Conservation (phyloP, 2,888 invertebrate genomes). For the Aromia moschata region DNA sequence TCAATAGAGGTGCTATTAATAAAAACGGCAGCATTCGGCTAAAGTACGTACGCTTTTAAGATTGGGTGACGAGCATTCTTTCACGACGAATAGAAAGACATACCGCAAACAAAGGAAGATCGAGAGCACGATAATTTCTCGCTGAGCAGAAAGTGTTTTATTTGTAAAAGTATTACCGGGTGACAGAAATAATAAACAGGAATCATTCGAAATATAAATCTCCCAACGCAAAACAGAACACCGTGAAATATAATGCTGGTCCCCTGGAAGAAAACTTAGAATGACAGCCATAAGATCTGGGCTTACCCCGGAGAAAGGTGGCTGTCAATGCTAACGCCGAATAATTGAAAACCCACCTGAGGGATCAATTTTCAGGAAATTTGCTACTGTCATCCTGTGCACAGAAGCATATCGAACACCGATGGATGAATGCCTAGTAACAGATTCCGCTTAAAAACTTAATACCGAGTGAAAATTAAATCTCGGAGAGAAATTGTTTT, state of each 20-base stretch:
- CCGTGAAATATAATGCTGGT: slow-evolving; percentile 14
- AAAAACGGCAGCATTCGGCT: neutral
- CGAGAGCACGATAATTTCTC: slow-evolving; percentile 13
- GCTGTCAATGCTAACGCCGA: slow-evolving; percentile 37
- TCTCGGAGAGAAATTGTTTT: too few species aligned
- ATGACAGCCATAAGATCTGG: slow-evolving; percentile 37
- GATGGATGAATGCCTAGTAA: slow-evolving; percentile 18
- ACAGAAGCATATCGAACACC: slow-evolving; percentile 19
- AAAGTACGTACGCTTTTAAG: neutral
- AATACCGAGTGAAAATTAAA: slow-evolving; percentile 21
- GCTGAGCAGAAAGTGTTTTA: slow-evolving; percentile 22
- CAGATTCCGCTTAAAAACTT: slow-evolving; percentile 24
- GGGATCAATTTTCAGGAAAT: slow-evolving; percentile 36
- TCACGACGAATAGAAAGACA: neutral
- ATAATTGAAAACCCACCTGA: slow-evolving; percentile 39
- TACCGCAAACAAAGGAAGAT: slow-evolving; percentile 16
- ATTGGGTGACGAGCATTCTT: neutral
- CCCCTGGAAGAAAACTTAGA: slow-evolving; percentile 26
- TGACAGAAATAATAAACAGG: slow-evolving; percentile 26
- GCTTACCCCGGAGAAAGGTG: slow-evolving; percentile 34
- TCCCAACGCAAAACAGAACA: slow-evolving; percentile 9
- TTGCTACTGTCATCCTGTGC: slow-evolving; percentile 31
- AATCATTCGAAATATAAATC: slow-evolving; percentile 20
- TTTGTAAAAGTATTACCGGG: slow-evolving; percentile 20
- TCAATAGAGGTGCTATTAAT: neutral